phyloP scores from a whole-genome alignment of 2,888 invertebrate species.

The Drosophila anomelani region DNA sequence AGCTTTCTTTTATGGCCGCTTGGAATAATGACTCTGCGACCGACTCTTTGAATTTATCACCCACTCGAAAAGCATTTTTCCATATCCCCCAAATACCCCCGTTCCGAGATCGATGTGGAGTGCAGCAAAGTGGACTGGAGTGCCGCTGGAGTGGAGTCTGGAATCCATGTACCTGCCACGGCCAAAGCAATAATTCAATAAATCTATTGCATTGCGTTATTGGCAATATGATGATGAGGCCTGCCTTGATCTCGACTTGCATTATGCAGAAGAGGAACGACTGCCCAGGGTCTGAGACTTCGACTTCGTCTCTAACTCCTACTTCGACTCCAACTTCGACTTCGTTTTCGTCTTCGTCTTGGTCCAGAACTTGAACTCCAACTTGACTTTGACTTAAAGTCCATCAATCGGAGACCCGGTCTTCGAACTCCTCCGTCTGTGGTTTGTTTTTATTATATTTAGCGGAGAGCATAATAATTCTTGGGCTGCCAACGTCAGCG shows the following conservation, averaged over 20 bases:
- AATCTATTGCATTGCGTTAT: slow-evolving; percentile 82
- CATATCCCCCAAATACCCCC: slow-evolving; percentile 56
- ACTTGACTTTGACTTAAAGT: slow-evolving; percentile 81
- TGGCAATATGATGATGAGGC: slow-evolving; percentile 81
- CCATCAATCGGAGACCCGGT: slow-evolving; percentile 77
- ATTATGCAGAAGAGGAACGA: slow-evolving; percentile 47
- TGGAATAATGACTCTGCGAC: slow-evolving; percentile 67
- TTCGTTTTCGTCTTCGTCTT: slow-evolving; percentile 64
- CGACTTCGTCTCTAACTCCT: slow-evolving; percentile 55
- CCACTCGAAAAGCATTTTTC: slow-evolving; percentile 78
- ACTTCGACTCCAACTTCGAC: slow-evolving; percentile 62
- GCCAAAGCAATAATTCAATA: slow-evolving; percentile 83
- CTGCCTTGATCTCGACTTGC: slow-evolving; percentile 56
- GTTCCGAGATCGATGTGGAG: slow-evolving; percentile 31
- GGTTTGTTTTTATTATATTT: slow-evolving; percentile 81
- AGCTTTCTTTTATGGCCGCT: slow-evolving; percentile 77
- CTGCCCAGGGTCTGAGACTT: slow-evolving; percentile 49
- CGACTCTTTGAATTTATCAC: slow-evolving; percentile 74
- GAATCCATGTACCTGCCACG: slow-evolving; percentile 83
- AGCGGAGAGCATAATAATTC: slow-evolving; percentile 83
- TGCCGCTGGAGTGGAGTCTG: slow-evolving; percentile 47
- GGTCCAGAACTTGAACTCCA: slow-evolving; percentile 76
- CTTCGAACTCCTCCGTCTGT: slow-evolving; percentile 39
- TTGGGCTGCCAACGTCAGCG: slow-evolving; percentile 57
- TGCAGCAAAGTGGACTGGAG: slow-evolving; percentile 44